A percentile compares a stretch with the other conserved stretches of the same genome.
These are phyloP conservation scores for Helicolenus hilgendorfi DNA, from an alignment of 2,797 vertebrate genomes.

Conservation along the genomic window DNA sequence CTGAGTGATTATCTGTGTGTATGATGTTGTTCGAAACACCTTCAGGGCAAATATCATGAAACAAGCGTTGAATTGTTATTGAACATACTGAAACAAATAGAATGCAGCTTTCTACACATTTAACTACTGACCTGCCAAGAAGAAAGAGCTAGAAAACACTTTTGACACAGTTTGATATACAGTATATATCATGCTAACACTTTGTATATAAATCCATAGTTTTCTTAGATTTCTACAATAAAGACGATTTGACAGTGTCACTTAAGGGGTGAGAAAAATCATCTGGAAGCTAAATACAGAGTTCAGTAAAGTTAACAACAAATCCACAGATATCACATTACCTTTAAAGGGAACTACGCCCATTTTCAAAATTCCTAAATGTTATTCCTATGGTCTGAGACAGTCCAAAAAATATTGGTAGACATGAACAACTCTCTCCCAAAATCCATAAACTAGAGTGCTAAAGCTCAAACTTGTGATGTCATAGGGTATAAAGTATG, in stretches of 20 bases:
- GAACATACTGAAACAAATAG: constrained; percentile 37
- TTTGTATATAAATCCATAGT: not conserved
- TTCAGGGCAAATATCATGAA: constrained; percentile 37
- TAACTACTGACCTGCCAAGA: not conserved
- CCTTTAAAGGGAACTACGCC: not conserved
- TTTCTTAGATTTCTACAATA: not conserved
- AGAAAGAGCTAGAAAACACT: not conserved
- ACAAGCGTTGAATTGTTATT: constrained; percentile 18
- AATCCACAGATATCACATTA: constrained; percentile 28
- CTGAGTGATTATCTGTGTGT: not conserved
- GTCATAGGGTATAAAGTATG: no score
- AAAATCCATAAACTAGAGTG: no score
- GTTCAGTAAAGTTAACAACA: constrained; percentile 24
- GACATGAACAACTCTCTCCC: no score
- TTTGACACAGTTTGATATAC: not conserved
- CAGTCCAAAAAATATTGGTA: no score
- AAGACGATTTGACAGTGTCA: not conserved
- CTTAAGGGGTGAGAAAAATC: not conserved
- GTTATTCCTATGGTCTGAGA: no score
- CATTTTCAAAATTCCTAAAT: not conserved
- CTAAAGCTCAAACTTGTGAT: no score
- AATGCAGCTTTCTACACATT: not conserved
- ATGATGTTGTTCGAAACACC: constrained; percentile 36
- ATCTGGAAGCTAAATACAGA: constrained; percentile 9
- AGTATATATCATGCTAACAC: not conserved